Percentiles rank a stretch among this genome's conserved stretches.
Evolutionary conservation across 2,888 invertebrate genomes (phyloP).

Genomic region (Brenthis daphne): DNA sequence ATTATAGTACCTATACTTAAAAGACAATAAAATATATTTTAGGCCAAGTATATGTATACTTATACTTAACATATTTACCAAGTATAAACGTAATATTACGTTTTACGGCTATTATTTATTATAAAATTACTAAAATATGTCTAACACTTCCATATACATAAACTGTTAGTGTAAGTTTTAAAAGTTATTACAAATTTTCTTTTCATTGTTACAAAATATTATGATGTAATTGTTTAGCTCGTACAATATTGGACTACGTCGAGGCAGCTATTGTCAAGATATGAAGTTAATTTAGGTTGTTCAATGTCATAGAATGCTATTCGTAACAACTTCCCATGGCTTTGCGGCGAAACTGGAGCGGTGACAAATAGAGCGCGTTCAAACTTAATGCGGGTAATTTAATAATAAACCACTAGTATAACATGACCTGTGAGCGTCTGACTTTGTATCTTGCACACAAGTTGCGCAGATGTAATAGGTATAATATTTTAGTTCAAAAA

Average conservation of each 20-base stretch:
- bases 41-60: too few species aligned
- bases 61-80: too few species aligned
- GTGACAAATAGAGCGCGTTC: slow-evolving; percentile 67
- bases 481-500: too few species aligned
- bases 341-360: slow-evolving; percentile 64
- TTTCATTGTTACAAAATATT: neutral
- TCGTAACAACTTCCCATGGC: slow-evolving; percentile 71
- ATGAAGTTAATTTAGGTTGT: slow-evolving; percentile 52
- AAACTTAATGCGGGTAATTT: slow-evolving; percentile 62
- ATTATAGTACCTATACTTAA: neutral
- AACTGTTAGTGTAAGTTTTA: neutral
- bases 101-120: too few species aligned
- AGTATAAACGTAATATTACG: too few species aligned
- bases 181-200: neutral
- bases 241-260: slow-evolving; percentile 20
- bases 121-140: too few species aligned
- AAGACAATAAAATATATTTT: too few species aligned
- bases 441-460: slow-evolving; percentile 25
- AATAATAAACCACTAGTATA: slow-evolving; percentile 57
- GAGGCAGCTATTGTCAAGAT: slow-evolving; percentile 41
- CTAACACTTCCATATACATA: neutral
- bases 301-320: slow-evolving; percentile 54
- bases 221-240: slow-evolving; percentile 4
- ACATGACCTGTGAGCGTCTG: slow-evolving; percentile 46
- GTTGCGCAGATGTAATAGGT: slow-evolving; percentile 1